Evolutionary conservation across 2,113 vertebrate species (phyloP).

Genomic region (Tenrec ecaudatus): DNA sequence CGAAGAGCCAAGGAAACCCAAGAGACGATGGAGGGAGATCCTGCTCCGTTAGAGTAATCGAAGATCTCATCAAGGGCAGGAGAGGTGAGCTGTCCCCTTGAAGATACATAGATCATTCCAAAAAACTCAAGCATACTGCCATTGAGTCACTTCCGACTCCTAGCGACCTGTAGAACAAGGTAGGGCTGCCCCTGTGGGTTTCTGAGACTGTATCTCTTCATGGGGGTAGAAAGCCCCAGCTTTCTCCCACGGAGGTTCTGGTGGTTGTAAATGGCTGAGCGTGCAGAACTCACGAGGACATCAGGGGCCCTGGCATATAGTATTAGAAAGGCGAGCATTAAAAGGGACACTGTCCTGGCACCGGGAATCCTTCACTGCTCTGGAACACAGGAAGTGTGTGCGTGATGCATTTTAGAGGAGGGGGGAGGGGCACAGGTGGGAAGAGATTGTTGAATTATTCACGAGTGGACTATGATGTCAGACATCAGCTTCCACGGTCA

Average conservation of each 20-base stretch:
- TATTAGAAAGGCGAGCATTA: background rate
- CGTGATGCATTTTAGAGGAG: background rate
- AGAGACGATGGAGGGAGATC: background rate
- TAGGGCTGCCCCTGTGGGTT: no score
- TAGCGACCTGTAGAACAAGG: no score
- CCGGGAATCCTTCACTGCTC: background rate
- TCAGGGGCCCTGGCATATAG: no score
- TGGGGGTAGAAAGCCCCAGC: no score
- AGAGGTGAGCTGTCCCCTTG: background rate
- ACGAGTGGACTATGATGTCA: background rate
- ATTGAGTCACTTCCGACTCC: no score
- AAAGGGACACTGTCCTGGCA: background rate
- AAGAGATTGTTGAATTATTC: constrained; percentile 13
- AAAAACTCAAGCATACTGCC: no score
- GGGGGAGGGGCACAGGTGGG: background rate
- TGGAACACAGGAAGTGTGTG: background rate
- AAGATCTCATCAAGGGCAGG: background rate
- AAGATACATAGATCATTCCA: no score
- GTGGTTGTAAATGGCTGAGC: no score
- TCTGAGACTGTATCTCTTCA: no score
- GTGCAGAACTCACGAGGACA: no score
- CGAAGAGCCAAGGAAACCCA: background rate
- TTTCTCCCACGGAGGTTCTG: no score
- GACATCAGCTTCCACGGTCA: background rate
- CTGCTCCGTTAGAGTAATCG: background rate